Evolutionary conservation across 2,888 invertebrate genomes (phyloP), one percentile per base, ranked within the genome.

Genomic region (Drosophila bunnanda): DNA sequence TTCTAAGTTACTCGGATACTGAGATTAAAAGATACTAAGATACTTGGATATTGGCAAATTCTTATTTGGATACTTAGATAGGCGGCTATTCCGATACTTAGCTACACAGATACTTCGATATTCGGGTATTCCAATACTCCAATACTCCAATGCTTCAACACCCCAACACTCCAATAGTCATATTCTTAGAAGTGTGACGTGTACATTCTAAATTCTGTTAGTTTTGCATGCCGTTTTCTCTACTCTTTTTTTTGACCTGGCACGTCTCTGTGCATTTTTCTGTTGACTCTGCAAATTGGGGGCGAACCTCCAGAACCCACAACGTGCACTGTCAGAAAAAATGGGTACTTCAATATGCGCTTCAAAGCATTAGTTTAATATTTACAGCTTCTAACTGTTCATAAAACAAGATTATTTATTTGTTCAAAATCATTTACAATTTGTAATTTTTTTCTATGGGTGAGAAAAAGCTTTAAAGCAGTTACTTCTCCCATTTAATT

Each of bases 201-300:
- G 32, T 15, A 9, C 50, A 50, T 50, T 50, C 9, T 2, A 15
- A 50, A 10, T 50, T 50, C 39, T n/a, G n/a, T 39, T 39, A 10
- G 6, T 13, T 38, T 44, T n/a, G 20, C 25, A 28, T 12, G 13
- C 17, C 39, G 28, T 43, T n/a, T 39, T 15, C 2, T 8, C 2
- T 22, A 36, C 5, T n/a, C 5, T n/a, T 12, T 3, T 8, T 17
- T 15, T 25, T 30, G 2, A 46, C 5, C 56, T 75, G 75, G 76
- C 83, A 88, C 78, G 84, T 83, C 67, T 82, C 64, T 64, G 59
- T 54, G 67, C 83, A n/a, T 44, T 64, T 66, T 72, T 76, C 25
- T 57, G 79, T 73, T 71, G 64, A 76, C 66, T 69, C 52, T 64
- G 82, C 82, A 64, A 72, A 76, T 77, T 77, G 73, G 64, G 62